These are phyloP conservation scores for Calameuta pallipes DNA, from an alignment of 2,888 invertebrate genomes.

Conservation along the genomic window DNA sequence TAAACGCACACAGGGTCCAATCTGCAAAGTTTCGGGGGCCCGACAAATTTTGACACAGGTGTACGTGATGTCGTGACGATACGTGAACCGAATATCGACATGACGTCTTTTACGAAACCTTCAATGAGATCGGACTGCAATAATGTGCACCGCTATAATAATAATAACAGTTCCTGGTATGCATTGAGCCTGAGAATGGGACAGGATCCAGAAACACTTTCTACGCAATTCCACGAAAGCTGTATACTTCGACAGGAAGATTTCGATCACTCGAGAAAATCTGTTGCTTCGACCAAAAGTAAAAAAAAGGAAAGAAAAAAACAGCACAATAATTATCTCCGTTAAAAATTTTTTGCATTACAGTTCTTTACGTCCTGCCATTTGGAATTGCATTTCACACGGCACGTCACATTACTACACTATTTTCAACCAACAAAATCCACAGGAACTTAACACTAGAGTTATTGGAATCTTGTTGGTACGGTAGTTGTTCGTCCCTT, in stretches of 20 bases:
- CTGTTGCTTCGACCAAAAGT: too few species aligned
- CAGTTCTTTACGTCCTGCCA: not conserved
- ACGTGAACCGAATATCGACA: slow-evolving; percentile 18
- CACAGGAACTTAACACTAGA: not conserved
- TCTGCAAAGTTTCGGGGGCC: slow-evolving; percentile 3
- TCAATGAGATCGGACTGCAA: not conserved
- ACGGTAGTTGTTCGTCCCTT: not conserved
- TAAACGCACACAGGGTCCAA: not conserved
- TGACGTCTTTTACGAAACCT: slow-evolving; percentile 1
- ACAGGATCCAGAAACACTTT: slow-evolving; percentile 42
- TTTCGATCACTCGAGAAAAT: slow-evolving; percentile 54
- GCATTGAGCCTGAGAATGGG: not conserved
- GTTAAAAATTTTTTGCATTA: not conserved
- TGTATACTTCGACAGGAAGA: slow-evolving; percentile 34
- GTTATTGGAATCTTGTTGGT: not conserved
- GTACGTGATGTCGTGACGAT: slow-evolving; percentile 11
- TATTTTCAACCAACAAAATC: not conserved
- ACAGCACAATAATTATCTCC: not conserved
- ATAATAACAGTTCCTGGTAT: not conserved
- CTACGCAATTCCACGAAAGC: slow-evolving; percentile 48
- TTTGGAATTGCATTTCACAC: not conserved
- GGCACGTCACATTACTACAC: not conserved
- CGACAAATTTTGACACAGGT: slow-evolving; percentile 9
- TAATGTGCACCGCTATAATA: not conserved
- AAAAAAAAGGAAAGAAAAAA: not conserved